phyloP scores from a whole-genome alignment of 1,140 invertebrate genomes.

The Harpegnathos saltator region DNA sequence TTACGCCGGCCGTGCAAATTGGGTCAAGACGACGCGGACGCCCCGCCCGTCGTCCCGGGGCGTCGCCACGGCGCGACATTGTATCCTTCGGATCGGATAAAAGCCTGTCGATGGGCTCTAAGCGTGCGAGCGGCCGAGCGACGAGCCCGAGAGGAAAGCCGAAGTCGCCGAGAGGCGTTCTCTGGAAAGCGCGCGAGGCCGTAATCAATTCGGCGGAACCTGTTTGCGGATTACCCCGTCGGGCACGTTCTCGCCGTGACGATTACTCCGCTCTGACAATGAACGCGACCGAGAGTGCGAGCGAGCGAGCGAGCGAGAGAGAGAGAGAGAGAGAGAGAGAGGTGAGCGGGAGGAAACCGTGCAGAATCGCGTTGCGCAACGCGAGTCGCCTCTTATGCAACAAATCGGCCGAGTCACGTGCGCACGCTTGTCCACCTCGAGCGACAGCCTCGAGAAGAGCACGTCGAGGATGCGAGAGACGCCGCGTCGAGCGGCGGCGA shows the following conservation, averaged over 20 bases:
- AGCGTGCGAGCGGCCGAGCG: not conserved
- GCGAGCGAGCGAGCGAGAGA: too few relatives aligned
- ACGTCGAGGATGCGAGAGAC: not conserved
- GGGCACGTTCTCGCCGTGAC: constrained; percentile 21
- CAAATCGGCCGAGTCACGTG: constrained; percentile 63
- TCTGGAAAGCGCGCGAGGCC: not conserved
- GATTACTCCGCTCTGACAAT: constrained; percentile 64
- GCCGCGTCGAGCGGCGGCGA: too few relatives aligned
- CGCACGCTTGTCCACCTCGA: constrained; percentile 7
- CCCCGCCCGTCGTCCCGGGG: constrained; percentile 21
- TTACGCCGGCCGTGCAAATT: constrained; percentile 77
- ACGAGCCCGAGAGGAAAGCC: not conserved
- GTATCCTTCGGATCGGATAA: constrained; percentile 37
- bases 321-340: too few relatives aligned
- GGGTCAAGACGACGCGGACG: constrained; percentile 74
- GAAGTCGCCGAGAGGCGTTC: not conserved
- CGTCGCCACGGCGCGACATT: constrained; percentile 17
- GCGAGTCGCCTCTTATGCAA: constrained; percentile 59
- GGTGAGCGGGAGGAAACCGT: constrained; percentile 47
- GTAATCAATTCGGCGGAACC: constrained; percentile 32
- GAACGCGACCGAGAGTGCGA: constrained; percentile 18
- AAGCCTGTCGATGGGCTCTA: not conserved
- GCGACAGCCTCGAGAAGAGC: constrained; percentile 52
- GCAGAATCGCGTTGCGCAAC: constrained; percentile 67
- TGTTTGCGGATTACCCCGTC: constrained; percentile 37